Evolutionary conservation across 2,888 invertebrate genomes (phyloP).

Genomic region (Volucella inanis): DNA sequence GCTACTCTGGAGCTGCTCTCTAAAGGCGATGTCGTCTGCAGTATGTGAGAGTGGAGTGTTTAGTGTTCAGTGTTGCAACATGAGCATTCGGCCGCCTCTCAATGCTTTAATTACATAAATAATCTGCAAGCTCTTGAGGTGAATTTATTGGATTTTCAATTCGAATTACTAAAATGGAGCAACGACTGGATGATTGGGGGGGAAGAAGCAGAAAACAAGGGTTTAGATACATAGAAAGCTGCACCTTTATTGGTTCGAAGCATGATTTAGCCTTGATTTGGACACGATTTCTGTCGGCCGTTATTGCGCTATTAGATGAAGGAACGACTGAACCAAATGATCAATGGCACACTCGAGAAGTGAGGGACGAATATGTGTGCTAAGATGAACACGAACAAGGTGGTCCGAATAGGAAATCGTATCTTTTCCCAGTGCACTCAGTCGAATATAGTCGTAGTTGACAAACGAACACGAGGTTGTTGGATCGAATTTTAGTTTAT

Average conservation of each 20-base stretch:
- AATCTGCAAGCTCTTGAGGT: constrained; percentile 61
- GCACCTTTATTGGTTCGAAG: constrained; percentile 70
- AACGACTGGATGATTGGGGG: neutral
- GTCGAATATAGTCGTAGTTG: constrained; percentile 32
- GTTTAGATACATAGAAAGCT: constrained; percentile 20
- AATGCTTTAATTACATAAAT: constrained; percentile 75
- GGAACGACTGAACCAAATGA: constrained; percentile 51
- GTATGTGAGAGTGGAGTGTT: constrained; percentile 2
- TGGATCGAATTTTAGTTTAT: constrained; percentile 73
- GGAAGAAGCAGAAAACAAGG: neutral
- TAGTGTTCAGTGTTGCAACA: constrained; percentile 64
- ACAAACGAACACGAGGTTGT: constrained; percentile 72
- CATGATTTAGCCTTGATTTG: constrained; percentile 72
- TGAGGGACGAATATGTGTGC: neutral
- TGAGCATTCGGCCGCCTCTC: constrained; percentile 70
- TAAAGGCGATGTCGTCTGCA: neutral
- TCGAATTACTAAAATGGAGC: constrained; percentile 66
- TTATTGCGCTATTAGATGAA: constrained; percentile 64
- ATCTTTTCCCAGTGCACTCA: constrained; percentile 21
- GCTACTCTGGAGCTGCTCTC: constrained; percentile 23
- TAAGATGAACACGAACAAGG: constrained; percentile 58
- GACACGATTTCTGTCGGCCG: constrained; percentile 65
- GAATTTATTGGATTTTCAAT: constrained; percentile 71
- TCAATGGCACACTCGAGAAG: constrained; percentile 43
- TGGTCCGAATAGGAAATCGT: constrained; percentile 60